A percentile compares a stretch with the other conserved stretches of the same genome.
Conservation (phyloP, 1,140 invertebrate genomes). For the Drosophila fuyamai region DNA sequence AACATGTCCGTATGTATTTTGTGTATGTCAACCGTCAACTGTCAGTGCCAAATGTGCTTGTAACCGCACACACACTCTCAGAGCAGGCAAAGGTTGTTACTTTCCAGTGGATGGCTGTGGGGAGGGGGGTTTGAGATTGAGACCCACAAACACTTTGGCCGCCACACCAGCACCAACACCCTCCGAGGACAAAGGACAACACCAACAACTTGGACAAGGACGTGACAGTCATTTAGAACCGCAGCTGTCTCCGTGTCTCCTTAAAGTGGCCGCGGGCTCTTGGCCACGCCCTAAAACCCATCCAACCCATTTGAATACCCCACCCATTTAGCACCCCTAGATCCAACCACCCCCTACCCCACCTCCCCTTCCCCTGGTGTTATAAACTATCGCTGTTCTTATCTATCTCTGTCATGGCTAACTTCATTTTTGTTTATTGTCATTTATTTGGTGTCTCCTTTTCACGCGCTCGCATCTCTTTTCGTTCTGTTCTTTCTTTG, state of each 20-base stretch:
- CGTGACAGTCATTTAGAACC: slow-evolving; percentile 82
- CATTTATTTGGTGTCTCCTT: slow-evolving; percentile 72
- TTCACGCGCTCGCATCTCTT: slow-evolving; percentile 65
- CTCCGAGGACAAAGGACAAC: slow-evolving; percentile 35
- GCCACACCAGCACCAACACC: slow-evolving; percentile 26
- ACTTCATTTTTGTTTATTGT: slow-evolving; percentile 80
- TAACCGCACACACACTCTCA: slow-evolving; percentile 70
- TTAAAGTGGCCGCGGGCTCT: slow-evolving; percentile 67
- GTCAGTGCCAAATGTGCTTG: slow-evolving; percentile 84
- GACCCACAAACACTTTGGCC: slow-evolving; percentile 48
- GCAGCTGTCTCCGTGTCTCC: slow-evolving; percentile 58
- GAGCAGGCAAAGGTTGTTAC: slow-evolving; percentile 15
- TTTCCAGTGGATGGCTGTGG: slow-evolving; percentile 1
- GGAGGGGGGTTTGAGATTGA: slow-evolving; percentile 18
- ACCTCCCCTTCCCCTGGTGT: not conserved
- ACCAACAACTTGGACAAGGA: slow-evolving; percentile 75
- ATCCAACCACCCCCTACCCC: slow-evolving; percentile 5
- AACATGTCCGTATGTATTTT: slow-evolving; percentile 25
- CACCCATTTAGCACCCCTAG: not conserved
- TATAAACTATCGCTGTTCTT: slow-evolving; percentile 75
- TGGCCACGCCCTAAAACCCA: slow-evolving; percentile 12
- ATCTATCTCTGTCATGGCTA: slow-evolving; percentile 80
- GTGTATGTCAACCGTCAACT: slow-evolving; percentile 80
- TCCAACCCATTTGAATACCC: slow-evolving; percentile 20
- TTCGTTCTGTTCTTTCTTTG: slow-evolving; percentile 67